Evolutionary conservation across 2,888 invertebrate genomes (phyloP).

Genomic region (Trisateles emortualis): DNA sequence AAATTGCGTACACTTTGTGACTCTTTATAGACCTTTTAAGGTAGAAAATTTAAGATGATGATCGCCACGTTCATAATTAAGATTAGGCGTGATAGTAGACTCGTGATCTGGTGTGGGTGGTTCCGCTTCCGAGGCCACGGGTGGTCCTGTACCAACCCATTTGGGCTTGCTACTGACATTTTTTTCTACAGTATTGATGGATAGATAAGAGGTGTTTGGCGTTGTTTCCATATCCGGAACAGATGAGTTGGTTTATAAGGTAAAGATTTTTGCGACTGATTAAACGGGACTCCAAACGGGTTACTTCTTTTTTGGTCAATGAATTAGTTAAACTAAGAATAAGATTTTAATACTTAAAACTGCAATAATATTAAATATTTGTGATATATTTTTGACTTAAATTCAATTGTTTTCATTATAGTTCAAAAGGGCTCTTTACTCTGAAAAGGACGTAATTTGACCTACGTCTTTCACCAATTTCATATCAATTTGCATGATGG

Average conservation of each 20-base stretch:
- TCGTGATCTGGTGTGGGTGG: conserved; percentile 84
- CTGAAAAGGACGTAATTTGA: no score
- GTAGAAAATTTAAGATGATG: conserved; percentile 85
- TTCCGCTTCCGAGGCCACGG: conserved; percentile 82
- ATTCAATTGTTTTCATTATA: no score
- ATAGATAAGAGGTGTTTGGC: conserved; percentile 55
- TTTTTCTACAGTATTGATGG: conserved; percentile 47
- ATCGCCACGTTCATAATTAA: conserved; percentile 86
- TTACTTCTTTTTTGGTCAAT: background rate
- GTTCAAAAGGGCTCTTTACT: no score
- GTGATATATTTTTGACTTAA: no score
- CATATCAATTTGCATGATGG: no score
- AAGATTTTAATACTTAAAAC: no score
- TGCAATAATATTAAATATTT: no score
- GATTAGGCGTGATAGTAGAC: conserved; percentile 72
- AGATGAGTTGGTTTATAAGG: conserved; percentile 36
- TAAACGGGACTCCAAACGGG: conserved; percentile 9
- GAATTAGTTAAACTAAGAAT: no score
- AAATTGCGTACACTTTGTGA: conserved; percentile 84
- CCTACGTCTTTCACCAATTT: no score
- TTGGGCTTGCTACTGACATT: conserved; percentile 58
- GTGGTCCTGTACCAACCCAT: conserved; percentile 65
- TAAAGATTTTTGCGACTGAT: conserved; percentile 9
- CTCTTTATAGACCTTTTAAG: conserved; percentile 86
- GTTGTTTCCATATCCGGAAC: conserved; percentile 36